These are phyloP conservation scores for Poeciliopsis presidionis DNA, from an alignment of 2,797 vertebrate species.

Conservation along the genomic window DNA sequence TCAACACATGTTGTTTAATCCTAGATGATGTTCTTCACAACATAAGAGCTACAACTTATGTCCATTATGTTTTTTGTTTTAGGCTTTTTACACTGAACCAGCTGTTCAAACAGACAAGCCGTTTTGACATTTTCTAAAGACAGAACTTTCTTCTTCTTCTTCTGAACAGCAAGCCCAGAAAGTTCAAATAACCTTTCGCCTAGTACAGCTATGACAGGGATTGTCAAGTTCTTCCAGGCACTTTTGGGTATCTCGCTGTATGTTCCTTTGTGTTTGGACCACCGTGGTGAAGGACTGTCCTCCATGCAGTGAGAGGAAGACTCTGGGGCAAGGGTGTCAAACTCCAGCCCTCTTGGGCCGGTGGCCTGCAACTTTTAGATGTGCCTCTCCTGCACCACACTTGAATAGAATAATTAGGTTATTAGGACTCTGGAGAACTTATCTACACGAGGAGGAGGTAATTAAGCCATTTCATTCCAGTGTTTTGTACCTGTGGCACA, in stretches of 20 bases:
- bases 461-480: too few species aligned
- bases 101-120: not conserved
- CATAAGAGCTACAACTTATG: not conserved
- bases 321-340: not conserved
- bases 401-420: too few species aligned
- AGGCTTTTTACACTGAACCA: not conserved
- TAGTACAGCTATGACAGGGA: slow-evolving; percentile 1
- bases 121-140: slow-evolving; percentile 5
- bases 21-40: not conserved
- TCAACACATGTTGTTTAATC: not conserved
- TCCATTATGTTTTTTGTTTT: not conserved
- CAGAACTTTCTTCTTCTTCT: not conserved
- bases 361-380: too few species aligned
- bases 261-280: not conserved
- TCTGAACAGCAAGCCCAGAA: slow-evolving; percentile 1
- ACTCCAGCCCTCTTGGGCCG: too few species aligned
- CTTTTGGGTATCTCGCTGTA: not conserved
- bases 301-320: slow-evolving; percentile 1
- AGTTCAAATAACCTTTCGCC: slow-evolving; percentile 1
- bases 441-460: too few species aligned
- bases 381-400: too few species aligned
- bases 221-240: not conserved
- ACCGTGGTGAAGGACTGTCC: not conserved
- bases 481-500: too few species aligned
- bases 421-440: too few species aligned